Evolutionary conservation across 2,113 vertebrate species (phyloP).

Genomic region (Osmerus mordax): DNA sequence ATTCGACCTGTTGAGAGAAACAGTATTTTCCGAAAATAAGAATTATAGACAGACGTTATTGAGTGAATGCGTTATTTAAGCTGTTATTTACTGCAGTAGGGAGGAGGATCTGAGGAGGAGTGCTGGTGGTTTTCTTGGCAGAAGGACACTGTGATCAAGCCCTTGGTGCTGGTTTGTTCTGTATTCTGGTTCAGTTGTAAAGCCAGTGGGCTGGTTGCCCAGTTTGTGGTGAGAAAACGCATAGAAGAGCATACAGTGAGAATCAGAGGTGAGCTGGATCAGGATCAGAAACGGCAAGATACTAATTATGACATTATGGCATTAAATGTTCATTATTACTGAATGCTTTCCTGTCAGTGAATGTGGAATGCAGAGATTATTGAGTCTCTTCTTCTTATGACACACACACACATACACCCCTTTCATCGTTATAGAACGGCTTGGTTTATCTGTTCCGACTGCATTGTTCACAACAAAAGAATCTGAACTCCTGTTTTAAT

Average conservation of each 20-base stretch:
- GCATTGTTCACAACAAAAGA: too few relatives aligned
- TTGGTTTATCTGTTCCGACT: too few relatives aligned
- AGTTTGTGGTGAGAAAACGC: conserved; percentile 11
- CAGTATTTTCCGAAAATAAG: conserved; percentile 4
- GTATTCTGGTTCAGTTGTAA: conserved; percentile 48
- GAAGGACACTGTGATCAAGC: conserved; percentile 4
- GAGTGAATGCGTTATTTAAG: conserved; percentile 34
- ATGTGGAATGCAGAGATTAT: conserved; percentile 6
- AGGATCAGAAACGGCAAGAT: too few relatives aligned
- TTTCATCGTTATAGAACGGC: conserved; percentile 7
- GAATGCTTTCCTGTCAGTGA: conserved; percentile 13
- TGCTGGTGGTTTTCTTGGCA: too few relatives aligned
- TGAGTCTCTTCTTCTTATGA: not conserved
- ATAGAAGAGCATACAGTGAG: not conserved
- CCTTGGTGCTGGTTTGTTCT: conserved; percentile 28
- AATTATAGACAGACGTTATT: conserved; percentile 3
- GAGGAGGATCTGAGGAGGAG: too few relatives aligned
- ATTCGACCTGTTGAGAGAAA: conserved; percentile 2
- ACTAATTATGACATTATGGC: not conserved
- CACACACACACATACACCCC: conserved; percentile 2
- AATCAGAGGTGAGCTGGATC: not conserved
- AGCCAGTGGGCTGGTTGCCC: conserved; percentile 23
- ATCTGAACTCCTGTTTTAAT: too few relatives aligned
- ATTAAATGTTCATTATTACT: not conserved
- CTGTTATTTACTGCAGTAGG: not conserved